Evolutionary conservation across 2,797 vertebrate genomes (phyloP), one percentile per base, ranked within the genome.

Genomic region (Bovichtus variegatus): DNA sequence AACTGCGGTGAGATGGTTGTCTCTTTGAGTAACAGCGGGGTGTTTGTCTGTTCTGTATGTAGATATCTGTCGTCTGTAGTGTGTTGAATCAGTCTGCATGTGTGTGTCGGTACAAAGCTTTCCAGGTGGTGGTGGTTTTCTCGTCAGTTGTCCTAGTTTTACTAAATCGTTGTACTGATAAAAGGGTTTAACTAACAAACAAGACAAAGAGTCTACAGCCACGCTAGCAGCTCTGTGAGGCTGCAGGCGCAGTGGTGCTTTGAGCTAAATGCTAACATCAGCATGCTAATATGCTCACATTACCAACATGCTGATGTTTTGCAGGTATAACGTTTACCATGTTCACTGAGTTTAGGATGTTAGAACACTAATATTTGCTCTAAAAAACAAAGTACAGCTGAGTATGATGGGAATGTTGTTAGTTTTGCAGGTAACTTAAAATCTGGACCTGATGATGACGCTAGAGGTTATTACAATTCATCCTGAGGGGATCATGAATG

Each of bases 101-200:
- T 41, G 69, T 87, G 74, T 92, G 87, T 87, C 19, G 10, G 58
- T 77, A 64, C 51, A 9, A 78, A 80, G 69, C 72, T 78, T 85
- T 89, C 81, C 84, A 77, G 90, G 86, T 82, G 86, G 91, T 91
- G 91, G 85, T 82, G 83, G 76, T 76, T 85, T 80, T 74, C 68
- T 54, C 2, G 7, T 58, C 2, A 36, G 29, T 62, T 41, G 29
- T 58, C 41, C 4, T 38, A 53, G 66, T 38, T 69, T 62, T 31
- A 66, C 41, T n/a, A 70, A 71, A 18, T 58, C 0, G 18, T 62
- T 67, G 34, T 23, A 60, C 51, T 4, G 4, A 68, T 66, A 0
- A 19, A 72, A 47, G 7, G 0, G 15, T 74, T 72, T 21, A 9
- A 82, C 77, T 83, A 86, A 81, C 74, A 47, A 61, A 49, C 36